phyloP scores from a whole-genome alignment of 2,888 invertebrate genomes.

The Odontocerum albicorne region DNA sequence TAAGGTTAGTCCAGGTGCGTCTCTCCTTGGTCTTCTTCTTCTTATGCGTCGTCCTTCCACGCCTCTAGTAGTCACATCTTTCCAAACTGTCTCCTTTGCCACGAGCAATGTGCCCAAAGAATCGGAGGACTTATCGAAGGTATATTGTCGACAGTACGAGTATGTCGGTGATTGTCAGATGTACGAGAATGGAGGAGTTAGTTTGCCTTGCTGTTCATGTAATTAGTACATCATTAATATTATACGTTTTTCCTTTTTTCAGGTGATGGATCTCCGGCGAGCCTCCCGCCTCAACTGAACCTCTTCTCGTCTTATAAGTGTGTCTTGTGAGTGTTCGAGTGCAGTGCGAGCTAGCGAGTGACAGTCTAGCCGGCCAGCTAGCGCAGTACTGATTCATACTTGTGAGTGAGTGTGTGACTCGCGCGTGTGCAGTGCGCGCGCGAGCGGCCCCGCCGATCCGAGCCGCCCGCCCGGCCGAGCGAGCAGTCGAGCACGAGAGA shows the following conservation, averaged over 20 bases:
- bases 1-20: no score
- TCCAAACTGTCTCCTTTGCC: no score
- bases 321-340: conserved; percentile 7
- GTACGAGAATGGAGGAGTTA: no score
- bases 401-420: background rate
- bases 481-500: conserved; percentile 1
- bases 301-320: background rate
- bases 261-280: conserved; percentile 29
- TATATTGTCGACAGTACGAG: no score
- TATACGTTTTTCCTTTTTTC: conserved; percentile 6
- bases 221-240: background rate
- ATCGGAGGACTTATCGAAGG: no score
- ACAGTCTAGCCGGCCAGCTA: background rate
- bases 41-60: no score
- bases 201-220: no score
- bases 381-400: background rate
- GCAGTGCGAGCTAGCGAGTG: conserved; percentile 7
- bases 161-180: no score
- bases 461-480: conserved; percentile 40
- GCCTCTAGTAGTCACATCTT: no score
- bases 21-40: no score
- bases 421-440: background rate
- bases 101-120: no score
- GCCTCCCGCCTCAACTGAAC: conserved; percentile 8
- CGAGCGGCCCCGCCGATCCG: conserved; percentile 42